Percentiles rank a stretch among this genome's conserved stretches.
phyloP scores from a whole-genome alignment of 2,113 vertebrate species.

The Nettapus auritus region DNA sequence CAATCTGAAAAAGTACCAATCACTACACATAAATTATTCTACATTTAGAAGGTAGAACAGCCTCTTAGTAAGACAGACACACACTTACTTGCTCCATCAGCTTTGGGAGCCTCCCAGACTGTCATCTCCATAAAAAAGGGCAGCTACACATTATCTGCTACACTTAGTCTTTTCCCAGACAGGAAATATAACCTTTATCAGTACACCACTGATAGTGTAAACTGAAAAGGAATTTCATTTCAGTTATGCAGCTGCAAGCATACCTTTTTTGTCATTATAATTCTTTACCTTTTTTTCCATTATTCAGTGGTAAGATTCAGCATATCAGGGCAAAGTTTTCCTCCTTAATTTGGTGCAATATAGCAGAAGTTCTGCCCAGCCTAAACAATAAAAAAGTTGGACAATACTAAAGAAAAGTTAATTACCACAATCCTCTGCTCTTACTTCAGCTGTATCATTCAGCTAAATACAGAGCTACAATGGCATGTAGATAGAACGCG shows the following conservation, averaged over 20 bases:
- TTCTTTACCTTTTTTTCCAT: background rate
- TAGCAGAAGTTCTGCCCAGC: background rate
- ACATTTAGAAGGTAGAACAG: background rate
- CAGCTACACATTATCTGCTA: background rate
- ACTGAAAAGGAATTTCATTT: background rate
- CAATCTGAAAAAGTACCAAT: background rate
- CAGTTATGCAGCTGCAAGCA: background rate
- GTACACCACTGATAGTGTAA: background rate
- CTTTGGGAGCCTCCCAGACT: background rate
- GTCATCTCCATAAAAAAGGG: background rate
- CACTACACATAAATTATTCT: background rate
- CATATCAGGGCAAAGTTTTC: background rate
- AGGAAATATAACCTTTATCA: background rate
- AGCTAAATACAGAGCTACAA: rapidly evolving
- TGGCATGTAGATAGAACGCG: rapidly evolving
- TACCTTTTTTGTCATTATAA: background rate
- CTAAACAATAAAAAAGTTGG: background rate
- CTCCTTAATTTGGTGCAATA: background rate
- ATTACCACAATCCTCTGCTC: background rate
- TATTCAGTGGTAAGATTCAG: background rate
- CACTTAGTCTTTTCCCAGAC: background rate
- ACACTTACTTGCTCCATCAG: background rate
- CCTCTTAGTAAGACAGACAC: background rate
- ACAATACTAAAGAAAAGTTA: background rate
- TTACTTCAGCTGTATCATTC: background rate